Evolutionary conservation across 37 sponge, comb jelly and placozoan genomes (phyloP), one percentile per base, ranked within the genome.

Genomic region (Agelas oroides): DNA sequence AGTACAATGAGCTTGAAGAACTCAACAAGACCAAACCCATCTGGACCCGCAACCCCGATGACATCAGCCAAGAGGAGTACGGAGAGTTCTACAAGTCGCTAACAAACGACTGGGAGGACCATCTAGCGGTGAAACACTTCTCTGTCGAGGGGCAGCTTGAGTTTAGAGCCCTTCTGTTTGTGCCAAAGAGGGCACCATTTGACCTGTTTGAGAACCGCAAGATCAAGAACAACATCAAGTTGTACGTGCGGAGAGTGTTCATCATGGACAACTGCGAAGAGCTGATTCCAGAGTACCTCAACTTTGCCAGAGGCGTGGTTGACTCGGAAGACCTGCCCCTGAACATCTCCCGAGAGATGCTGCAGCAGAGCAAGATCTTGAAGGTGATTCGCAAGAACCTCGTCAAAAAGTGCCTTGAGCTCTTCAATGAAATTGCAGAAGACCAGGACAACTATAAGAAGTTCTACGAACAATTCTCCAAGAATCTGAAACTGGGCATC

Each of bases 191-290:
- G 23, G 99, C 99, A 20, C 97, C 99, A 20, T 98, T 98, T 88
- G 99, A 98, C 79, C 90, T 98, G 59, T 98, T 98, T 89, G 99
- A 98, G 80, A 98, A 98, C 81, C 84, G 95, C 58, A 98, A 98
- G 83, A 65, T 84, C 84, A 98, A 98, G 83, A 98, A 98, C 86
- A 96, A 95, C 94, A 97, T 98, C 89, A 98, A 98, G 84, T 87
- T 98, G 84, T 98, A 98, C 74, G 99, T 98, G 53, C 68, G 99
- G 13, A 93, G 99, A 30, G 99, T 98, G 53, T 98, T 98, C 92
- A 98, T 98, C 90, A 98, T 98, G 99, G 99, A 98, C 67, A 98
- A 98, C 72, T 96, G 97, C 68, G 99, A 98, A 59, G 99, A 98
- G 32, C 87, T 98, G 62, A 98, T 98, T 59, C 99, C 99, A 25